Evolutionary conservation across 2,888 invertebrate species (phyloP).

Genomic region (Agrotis exclamationis): DNA sequence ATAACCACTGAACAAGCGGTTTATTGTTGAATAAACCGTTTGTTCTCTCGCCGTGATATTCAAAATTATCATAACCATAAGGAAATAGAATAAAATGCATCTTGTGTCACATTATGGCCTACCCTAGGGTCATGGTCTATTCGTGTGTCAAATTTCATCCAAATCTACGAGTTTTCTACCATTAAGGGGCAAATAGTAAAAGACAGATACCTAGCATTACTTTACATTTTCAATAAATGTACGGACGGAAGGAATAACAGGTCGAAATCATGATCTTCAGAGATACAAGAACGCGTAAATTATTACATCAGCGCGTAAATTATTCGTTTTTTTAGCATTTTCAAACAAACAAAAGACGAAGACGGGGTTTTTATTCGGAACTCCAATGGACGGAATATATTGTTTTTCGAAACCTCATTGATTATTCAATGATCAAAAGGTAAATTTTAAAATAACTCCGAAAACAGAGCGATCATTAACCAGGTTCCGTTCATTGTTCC

Average conservation of each 20-base stretch:
- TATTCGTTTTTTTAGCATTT: background rate
- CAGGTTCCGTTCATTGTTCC: constrained; percentile 85
- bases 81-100: background rate
- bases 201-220: background rate
- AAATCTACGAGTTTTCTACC: background rate
- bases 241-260: background rate
- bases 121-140: background rate
- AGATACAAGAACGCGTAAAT: background rate
- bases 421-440: constrained; percentile 61
- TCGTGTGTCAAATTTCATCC: background rate
- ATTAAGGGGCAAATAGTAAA: background rate
- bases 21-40: no score
- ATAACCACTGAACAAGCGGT: no score
- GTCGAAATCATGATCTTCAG: background rate
- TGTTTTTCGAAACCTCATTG: constrained; percentile 40
- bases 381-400: constrained; percentile 32
- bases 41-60: background rate
- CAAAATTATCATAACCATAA: background rate
- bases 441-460: constrained; percentile 56
- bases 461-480: constrained; percentile 74
- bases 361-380: constrained; percentile 10
- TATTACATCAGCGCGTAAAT: background rate
- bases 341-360: background rate
- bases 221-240: background rate
- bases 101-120: background rate